Conservation (phyloP, 2,113 vertebrate genomes). For the Nettapus auritus region DNA sequence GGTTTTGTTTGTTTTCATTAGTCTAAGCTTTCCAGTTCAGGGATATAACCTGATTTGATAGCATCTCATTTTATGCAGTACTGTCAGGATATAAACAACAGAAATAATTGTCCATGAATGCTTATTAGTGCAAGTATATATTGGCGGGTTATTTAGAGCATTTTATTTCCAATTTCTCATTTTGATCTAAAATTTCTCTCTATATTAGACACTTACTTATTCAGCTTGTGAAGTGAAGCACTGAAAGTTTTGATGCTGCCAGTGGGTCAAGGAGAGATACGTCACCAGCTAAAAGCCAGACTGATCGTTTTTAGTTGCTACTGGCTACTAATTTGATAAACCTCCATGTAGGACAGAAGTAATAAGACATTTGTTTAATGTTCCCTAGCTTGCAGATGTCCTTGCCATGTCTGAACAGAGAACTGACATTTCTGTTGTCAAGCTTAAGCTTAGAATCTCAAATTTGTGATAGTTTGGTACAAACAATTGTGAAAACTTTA, state of each 20-base stretch:
- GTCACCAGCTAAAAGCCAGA: neutral
- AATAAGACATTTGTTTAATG: neutral
- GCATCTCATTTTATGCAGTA: neutral
- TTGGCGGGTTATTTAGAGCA: neutral
- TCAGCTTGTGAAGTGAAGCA: neutral
- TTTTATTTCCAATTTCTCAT: neutral
- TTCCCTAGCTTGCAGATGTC: neutral
- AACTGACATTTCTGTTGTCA: neutral
- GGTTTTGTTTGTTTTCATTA: neutral
- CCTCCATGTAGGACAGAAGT: neutral
- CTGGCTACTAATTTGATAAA: neutral
- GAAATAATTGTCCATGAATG: conserved; percentile 18
- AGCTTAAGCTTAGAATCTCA: neutral
- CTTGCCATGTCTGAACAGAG: neutral
- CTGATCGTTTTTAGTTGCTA: neutral
- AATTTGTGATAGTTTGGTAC: neutral
- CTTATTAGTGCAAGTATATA: neutral
- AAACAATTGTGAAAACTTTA: neutral
- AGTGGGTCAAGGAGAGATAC: neutral
- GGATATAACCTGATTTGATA: neutral
- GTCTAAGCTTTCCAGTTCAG: neutral
- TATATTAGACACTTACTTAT: neutral
- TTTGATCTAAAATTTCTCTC: neutral
- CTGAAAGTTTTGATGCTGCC: neutral
- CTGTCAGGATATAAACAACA: neutral